A percentile compares a stretch with the other conserved stretches of the same genome.
Evolutionary conservation across 2,113 vertebrate species (phyloP).

Genomic region (Strigops habroptila): DNA sequence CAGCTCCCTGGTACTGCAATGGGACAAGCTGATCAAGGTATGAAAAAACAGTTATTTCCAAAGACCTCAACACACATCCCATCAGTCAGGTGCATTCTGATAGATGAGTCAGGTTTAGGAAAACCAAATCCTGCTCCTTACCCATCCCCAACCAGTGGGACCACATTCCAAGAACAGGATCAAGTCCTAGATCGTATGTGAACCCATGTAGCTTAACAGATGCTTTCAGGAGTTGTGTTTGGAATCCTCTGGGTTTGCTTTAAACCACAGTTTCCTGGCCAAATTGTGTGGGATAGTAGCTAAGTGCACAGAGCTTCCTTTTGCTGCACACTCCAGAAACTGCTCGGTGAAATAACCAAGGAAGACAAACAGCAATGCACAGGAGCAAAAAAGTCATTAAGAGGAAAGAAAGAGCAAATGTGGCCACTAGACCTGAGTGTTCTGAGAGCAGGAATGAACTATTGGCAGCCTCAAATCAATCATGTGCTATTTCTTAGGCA

Average conservation of each 20-base stretch:
- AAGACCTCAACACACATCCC: neutral
- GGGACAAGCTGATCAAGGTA: neutral
- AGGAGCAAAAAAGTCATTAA: neutral
- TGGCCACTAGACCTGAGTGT: neutral
- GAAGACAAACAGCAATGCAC: neutral
- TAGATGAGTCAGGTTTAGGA: neutral
- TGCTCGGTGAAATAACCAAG: neutral
- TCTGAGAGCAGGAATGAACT: neutral
- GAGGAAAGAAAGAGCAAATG: neutral
- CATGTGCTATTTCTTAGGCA: neutral
- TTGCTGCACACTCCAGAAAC: neutral
- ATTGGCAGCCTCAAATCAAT: neutral
- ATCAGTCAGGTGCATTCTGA: neutral
- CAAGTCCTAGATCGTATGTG: neutral
- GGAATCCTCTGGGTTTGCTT: neutral
- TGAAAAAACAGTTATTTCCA: neutral
- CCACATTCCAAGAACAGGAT: neutral
- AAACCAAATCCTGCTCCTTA: neutral
- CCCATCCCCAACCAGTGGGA: neutral
- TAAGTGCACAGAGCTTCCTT: neutral
- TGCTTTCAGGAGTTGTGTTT: neutral
- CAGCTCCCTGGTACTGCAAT: neutral
- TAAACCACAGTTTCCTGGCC: conserved; percentile 34
- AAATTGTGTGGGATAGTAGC: neutral
- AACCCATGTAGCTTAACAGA: neutral